These are phyloP conservation scores for Busseola fusca DNA, from an alignment of 2,888 invertebrate genomes.

Conservation along the genomic window DNA sequence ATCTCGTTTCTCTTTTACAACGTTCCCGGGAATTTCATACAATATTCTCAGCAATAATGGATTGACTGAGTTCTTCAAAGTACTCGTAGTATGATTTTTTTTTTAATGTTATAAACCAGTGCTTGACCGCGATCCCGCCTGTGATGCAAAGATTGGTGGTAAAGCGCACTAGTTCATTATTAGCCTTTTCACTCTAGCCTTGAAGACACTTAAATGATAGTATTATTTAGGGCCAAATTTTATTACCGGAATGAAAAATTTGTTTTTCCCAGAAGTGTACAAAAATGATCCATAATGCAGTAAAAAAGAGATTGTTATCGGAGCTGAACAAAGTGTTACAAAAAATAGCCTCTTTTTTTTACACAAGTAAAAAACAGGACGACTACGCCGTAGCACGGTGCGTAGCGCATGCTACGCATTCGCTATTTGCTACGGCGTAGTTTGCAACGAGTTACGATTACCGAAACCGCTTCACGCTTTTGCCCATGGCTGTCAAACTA, in stretches of 20 bases:
- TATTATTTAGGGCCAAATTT: neutral
- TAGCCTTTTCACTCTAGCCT: too few relatives aligned
- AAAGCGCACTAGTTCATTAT: too few relatives aligned
- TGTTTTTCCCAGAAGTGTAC: neutral
- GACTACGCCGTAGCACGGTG: too few relatives aligned
- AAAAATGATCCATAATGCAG: neutral
- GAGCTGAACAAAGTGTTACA: neutral
- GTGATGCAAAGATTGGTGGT: too few relatives aligned
- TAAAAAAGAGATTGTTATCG: neutral
- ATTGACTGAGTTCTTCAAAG: constrained; percentile 13
- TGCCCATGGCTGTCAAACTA: neutral
- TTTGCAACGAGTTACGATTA: neutral
- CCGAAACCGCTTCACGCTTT: neutral
- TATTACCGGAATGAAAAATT: neutral
- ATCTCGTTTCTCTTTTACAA: constrained; percentile 16
- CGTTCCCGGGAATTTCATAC: constrained; percentile 13
- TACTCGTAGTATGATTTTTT: neutral
- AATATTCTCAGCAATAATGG: neutral
- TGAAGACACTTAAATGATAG: too few relatives aligned
- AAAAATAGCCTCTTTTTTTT: neutral
- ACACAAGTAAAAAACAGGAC: too few relatives aligned
- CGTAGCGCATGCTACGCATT: neutral
- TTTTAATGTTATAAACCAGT: too few relatives aligned
- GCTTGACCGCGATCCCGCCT: too few relatives aligned
- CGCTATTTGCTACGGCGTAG: neutral